Conservation (phyloP, 2,888 invertebrate genomes). For the Drosophila nigricruria region DNA sequence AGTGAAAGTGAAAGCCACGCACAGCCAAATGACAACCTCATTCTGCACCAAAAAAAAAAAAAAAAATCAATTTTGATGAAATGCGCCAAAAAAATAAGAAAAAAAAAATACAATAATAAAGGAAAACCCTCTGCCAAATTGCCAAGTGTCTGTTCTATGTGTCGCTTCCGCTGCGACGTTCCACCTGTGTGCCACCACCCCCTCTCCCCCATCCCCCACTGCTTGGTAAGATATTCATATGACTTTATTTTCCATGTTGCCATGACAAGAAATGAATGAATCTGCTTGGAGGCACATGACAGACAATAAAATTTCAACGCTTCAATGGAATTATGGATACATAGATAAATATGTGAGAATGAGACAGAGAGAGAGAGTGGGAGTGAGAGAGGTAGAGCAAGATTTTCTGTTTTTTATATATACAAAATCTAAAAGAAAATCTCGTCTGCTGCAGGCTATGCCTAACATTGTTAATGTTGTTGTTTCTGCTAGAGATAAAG, state of each 20-base stretch:
- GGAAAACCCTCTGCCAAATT: slow-evolving; percentile 14
- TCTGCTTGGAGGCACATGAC: slow-evolving; percentile 56
- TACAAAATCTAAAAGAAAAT: slow-evolving; percentile 1
- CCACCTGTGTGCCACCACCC: slow-evolving; percentile 1
- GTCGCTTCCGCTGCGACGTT: slow-evolving; percentile 36
- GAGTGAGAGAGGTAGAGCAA: not conserved
- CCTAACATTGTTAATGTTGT: slow-evolving; percentile 9
- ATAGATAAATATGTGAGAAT: not conserved
- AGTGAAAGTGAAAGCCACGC: slow-evolving; percentile 55
- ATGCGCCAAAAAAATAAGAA: slow-evolving; percentile 39
- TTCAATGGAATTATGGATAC: slow-evolving; percentile 55
- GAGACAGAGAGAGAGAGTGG: not conserved
- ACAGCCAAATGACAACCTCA: slow-evolving; percentile 54
- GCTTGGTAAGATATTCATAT: slow-evolving; percentile 14
- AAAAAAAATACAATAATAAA: slow-evolving; percentile 24
- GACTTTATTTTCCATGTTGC: slow-evolving; percentile 45
- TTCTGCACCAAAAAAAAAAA: slow-evolving; percentile 41
- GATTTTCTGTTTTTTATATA: slow-evolving; percentile 1
- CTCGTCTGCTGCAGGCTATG: not conserved
- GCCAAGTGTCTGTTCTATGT: slow-evolving; percentile 4
- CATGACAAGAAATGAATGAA: slow-evolving; percentile 57
- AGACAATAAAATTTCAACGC: slow-evolving; percentile 74
- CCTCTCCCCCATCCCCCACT: not conserved
- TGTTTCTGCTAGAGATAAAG: not conserved
- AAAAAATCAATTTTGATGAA: slow-evolving; percentile 75